Evolutionary conservation across 2,888 invertebrate species (phyloP), one percentile per base, ranked within the genome.

Genomic region (Papilio gigon): DNA sequence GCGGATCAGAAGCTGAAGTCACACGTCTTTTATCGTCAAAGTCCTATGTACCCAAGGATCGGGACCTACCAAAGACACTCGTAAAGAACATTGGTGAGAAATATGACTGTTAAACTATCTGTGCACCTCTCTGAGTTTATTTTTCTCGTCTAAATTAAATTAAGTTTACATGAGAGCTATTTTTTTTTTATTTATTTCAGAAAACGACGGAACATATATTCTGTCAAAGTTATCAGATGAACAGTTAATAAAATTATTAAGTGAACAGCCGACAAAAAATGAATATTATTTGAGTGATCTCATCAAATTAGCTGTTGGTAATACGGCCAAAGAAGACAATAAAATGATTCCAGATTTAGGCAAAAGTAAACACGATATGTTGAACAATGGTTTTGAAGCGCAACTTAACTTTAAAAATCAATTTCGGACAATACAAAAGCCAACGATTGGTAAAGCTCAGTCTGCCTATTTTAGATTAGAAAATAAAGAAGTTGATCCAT

Each of bases 181-280:
- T 44, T 37, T 11, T 12, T 8, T 30, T 47, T 20, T 11, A 11
- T 65, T 64, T 58, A 58, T 37, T 73, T 73, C 78, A 90, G 90
- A 82, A 71, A 83, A 82, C 65, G 88, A 90, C 58, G 80, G 79
- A 9, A 84, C 84, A 1, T 88, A 86, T 73, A 72, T 90, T 63
- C 80, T 91, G 56, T 89, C 91, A 1, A 90, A 89, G 74, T 77
- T 91, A 71, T 82, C 88, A 11, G 89, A 91, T 67, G 79, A 84
- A 53, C 87, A 89, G 63, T 80, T 91, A 14, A 73, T 90, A 42
- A 84, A 84, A 70, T 75, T 91, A 50, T 77, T 91, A 47, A 85
- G 80, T 40, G 79, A 83, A 27, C 83, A 86, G 73, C 86, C 89
- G 2, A 80, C 80, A 59, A 87, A 83, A 73, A 79, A 74, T 59